phyloP scores from a whole-genome alignment of 2,113 vertebrate genomes.

The Hemiprocne comata region DNA sequence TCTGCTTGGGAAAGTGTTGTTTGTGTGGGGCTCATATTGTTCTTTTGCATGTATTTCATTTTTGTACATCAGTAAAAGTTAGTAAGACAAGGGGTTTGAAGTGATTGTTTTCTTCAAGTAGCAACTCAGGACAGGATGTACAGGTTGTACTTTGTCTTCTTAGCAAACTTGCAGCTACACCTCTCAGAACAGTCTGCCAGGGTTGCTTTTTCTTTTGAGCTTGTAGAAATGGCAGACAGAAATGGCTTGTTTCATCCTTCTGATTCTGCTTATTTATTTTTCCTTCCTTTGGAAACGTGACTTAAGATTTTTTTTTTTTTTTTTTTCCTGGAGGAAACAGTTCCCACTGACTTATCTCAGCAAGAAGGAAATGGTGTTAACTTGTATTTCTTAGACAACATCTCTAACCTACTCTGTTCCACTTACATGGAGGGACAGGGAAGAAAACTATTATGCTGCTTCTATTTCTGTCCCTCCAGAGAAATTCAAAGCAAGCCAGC shows the following conservation, averaged over 20 bases:
- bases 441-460: background rate
- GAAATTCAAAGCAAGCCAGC: background rate
- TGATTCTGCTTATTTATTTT: slow-evolving; percentile 8
- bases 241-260: slow-evolving; percentile 44
- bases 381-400: background rate
- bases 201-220: background rate
- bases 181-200: background rate
- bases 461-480: background rate
- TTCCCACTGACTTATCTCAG: slow-evolving; percentile 3
- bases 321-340: slow-evolving; percentile 8
- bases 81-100: background rate
- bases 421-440: background rate
- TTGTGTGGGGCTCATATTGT: background rate
- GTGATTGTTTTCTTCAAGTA: background rate
- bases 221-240: slow-evolving; percentile 31
- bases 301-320: slow-evolving; percentile 37
- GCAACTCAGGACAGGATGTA: background rate
- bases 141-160: background rate
- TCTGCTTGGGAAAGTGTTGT: background rate
- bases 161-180: background rate
- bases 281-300: slow-evolving; percentile 28
- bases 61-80: background rate
- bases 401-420: background rate
- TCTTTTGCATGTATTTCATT: background rate
- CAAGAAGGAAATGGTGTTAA: background rate